Percentiles rank a stretch among this genome's conserved stretches.
Evolutionary conservation across 2,797 vertebrate genomes (phyloP).

Genomic region (Petrocephalus schoutedeni): DNA sequence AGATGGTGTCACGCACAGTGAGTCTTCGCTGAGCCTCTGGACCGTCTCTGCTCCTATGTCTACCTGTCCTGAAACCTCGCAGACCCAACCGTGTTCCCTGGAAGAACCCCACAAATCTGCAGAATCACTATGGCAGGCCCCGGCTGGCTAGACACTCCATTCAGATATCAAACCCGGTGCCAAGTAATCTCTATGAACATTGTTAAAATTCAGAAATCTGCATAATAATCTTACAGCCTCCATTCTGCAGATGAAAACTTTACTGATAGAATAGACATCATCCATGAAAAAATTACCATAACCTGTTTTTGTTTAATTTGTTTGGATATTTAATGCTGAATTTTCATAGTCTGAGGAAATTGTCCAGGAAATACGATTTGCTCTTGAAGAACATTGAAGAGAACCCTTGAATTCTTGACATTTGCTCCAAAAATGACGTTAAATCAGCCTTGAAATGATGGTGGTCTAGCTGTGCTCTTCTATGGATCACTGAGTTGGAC

Average conservation of each 20-base stretch:
- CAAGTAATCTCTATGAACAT: slow-evolving; percentile 34
- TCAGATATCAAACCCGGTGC: slow-evolving; percentile 32
- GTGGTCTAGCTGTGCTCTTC: background rate
- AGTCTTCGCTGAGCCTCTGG: background rate
- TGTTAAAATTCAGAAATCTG: background rate
- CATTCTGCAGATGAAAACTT: background rate
- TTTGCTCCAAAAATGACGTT: background rate
- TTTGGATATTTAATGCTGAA: background rate
- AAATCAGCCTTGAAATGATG: background rate
- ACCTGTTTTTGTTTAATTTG: background rate
- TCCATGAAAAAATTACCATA: background rate
- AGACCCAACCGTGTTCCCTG: background rate
- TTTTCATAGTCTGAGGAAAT: background rate
- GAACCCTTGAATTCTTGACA: background rate
- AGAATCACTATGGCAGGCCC: slow-evolving; percentile 28
- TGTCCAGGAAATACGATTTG: background rate
- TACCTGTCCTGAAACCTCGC: background rate
- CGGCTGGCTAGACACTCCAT: slow-evolving; percentile 40
- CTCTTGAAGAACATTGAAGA: background rate
- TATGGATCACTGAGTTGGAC: background rate
- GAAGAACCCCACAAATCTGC: background rate
- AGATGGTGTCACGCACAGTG: background rate
- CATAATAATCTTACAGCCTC: background rate
- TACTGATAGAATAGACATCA: background rate
- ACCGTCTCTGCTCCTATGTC: too few species aligned